Evolutionary conservation across 1,140 invertebrate species (phyloP).

Genomic region (Sogatella furcifera): DNA sequence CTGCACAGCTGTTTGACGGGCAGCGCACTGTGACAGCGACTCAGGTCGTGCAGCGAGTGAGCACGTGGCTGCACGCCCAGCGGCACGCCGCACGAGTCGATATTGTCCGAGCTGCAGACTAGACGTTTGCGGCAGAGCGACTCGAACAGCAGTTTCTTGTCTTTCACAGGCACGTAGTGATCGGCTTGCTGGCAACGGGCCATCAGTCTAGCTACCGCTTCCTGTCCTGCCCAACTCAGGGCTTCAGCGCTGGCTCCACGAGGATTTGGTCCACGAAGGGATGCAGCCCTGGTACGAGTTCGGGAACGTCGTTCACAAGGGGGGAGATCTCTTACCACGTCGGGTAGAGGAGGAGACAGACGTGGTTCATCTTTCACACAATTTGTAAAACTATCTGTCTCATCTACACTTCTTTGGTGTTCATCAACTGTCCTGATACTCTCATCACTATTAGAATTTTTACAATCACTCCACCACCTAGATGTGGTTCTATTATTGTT

Average conservation of each 20-base stretch:
- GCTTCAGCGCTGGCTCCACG: slow-evolving; percentile 7
- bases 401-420: not conserved
- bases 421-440: too few relatives aligned
- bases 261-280: not conserved
- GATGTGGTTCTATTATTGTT: not conserved
- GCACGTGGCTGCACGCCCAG: slow-evolving; percentile 32
- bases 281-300: not conserved
- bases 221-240: slow-evolving; percentile 23
- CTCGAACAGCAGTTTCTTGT: slow-evolving; percentile 47
- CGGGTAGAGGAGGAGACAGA: slow-evolving; percentile 10
- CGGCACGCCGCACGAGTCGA: slow-evolving; percentile 15
- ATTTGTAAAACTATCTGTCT: not conserved
- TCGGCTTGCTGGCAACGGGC: slow-evolving; percentile 45
- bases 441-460: too few relatives aligned
- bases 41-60: slow-evolving; percentile 45
- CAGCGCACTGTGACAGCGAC: slow-evolving; percentile 29
- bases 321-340: slow-evolving; percentile 23
- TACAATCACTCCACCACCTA: too few relatives aligned
- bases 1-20: slow-evolving; percentile 47
- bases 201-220: slow-evolving; percentile 38
- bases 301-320: slow-evolving; percentile 12
- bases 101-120: slow-evolving; percentile 8
- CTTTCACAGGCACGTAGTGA: slow-evolving; percentile 46
- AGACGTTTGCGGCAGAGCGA: slow-evolving; percentile 36
- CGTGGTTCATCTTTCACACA: not conserved